Evolutionary conservation across 2,797 vertebrate species (phyloP).

Genomic region (Iguana delicatissima): DNA sequence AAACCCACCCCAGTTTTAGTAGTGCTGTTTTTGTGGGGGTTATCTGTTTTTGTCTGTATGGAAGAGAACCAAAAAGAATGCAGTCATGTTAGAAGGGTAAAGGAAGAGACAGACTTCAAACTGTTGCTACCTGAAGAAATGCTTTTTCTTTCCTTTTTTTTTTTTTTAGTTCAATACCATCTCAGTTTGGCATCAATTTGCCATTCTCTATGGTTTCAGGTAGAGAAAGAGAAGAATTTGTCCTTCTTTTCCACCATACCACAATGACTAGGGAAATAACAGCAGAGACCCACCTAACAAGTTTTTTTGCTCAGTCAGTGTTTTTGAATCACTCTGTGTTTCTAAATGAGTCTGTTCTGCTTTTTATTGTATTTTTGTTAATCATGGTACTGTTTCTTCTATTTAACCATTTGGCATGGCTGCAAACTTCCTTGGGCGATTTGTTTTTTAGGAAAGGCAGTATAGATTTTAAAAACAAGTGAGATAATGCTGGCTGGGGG

Average conservation of each 20-base stretch:
- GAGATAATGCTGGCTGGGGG: too few species aligned
- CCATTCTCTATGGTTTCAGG: background rate
- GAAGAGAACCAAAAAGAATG: background rate
- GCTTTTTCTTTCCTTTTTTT: background rate
- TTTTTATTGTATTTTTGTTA: background rate
- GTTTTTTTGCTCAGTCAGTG: background rate
- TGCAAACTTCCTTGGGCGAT: background rate
- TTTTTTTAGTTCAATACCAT: background rate
- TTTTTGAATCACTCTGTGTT: background rate
- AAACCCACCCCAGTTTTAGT: too few species aligned
- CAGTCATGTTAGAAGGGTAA: background rate
- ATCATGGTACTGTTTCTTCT: background rate
- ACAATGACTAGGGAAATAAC: background rate
- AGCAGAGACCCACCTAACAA: background rate
- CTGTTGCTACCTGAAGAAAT: background rate
- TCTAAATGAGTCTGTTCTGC: background rate
- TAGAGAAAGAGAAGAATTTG: too few species aligned
- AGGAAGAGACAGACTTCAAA: background rate
- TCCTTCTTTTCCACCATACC: background rate
- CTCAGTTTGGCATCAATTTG: background rate
- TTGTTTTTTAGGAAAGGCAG: background rate
- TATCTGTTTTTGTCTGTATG: background rate
- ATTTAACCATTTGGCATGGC: background rate
- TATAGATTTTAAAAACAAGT: background rate
- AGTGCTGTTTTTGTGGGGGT: too few species aligned